A percentile compares a stretch with the other conserved stretches of the same genome.
These are phyloP conservation scores for Zaprionus tsacasi DNA, from an alignment of 1,140 invertebrate genomes.

Conservation along the genomic window DNA sequence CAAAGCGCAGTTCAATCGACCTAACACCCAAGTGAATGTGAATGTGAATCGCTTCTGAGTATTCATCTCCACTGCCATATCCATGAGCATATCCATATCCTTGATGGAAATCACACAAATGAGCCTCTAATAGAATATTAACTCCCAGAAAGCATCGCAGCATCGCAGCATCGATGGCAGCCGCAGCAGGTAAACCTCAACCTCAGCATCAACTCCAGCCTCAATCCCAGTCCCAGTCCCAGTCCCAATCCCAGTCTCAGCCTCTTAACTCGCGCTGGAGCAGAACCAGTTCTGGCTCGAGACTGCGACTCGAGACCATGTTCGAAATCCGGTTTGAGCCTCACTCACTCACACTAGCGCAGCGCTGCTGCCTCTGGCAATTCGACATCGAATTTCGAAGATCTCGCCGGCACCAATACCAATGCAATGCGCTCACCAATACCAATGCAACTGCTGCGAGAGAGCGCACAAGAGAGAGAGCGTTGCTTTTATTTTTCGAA, in stretches of 20 bases:
- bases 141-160: conserved; percentile 70
- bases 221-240: conserved; percentile 51
- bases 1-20: conserved; percentile 37
- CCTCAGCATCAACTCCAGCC: conserved; percentile 60
- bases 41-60: conserved; percentile 22
- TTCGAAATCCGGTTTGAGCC: conserved; percentile 57
- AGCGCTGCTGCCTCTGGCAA: background rate
- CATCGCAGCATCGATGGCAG: conserved; percentile 59
- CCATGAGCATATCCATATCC: conserved; percentile 50
- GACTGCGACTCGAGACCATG: conserved; percentile 25
- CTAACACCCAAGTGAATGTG: conserved; percentile 24
- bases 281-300: conserved; percentile 53
- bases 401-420: conserved; percentile 65
- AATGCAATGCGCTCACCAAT: conserved; percentile 39
- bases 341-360: conserved; percentile 15
- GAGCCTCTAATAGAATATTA: conserved; percentile 84
- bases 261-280: conserved; percentile 37
- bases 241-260: conserved; percentile 59
- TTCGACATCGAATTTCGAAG: conserved; percentile 73
- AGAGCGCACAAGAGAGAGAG: conserved; percentile 15
- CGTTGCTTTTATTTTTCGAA: background rate
- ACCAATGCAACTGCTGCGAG: conserved; percentile 8
- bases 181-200: conserved; percentile 25
- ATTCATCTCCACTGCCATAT: conserved; percentile 3
- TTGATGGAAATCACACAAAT: conserved; percentile 83